phyloP scores from a whole-genome alignment of 2,888 invertebrate genomes.

The Campoplex nolae region DNA sequence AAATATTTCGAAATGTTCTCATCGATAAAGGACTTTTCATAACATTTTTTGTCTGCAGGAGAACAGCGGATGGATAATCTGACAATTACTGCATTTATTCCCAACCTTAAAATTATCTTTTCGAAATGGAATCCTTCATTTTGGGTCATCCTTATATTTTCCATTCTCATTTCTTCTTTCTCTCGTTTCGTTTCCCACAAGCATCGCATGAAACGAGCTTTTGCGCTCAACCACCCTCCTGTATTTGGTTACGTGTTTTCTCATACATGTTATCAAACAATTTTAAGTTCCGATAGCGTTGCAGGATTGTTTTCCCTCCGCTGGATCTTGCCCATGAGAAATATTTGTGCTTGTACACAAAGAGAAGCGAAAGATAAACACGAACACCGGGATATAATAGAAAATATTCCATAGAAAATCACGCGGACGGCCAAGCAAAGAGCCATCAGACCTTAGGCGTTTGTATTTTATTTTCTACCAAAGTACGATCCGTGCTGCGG shows the following conservation, averaged over 20 bases:
- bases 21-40: background rate
- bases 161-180: background rate
- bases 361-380: slow-evolving; percentile 11
- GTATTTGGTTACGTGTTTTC: background rate
- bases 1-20: background rate
- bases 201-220: background rate
- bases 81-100: background rate
- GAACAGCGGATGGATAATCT: no score
- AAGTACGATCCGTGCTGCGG: slow-evolving; percentile 5
- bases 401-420: slow-evolving; percentile 49
- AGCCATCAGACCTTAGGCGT: slow-evolving; percentile 9
- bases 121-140: background rate
- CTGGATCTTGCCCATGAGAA: slow-evolving; percentile 10
- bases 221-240: background rate
- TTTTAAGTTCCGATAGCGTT: slow-evolving; percentile 7
- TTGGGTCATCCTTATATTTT: background rate
- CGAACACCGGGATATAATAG: slow-evolving; percentile 9
- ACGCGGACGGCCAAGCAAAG: slow-evolving; percentile 9
- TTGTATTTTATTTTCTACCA: slow-evolving; percentile 47
- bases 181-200: background rate
- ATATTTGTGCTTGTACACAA: slow-evolving; percentile 17
- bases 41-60: background rate
- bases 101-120: background rate
- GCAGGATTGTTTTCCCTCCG: slow-evolving; percentile 35
- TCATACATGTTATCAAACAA: slow-evolving; percentile 16